Percentiles rank a stretch among this genome's conserved stretches.
These are phyloP conservation scores for Ormyrus nitidulus DNA, from an alignment of 2,888 invertebrate genomes.

Conservation along the genomic window DNA sequence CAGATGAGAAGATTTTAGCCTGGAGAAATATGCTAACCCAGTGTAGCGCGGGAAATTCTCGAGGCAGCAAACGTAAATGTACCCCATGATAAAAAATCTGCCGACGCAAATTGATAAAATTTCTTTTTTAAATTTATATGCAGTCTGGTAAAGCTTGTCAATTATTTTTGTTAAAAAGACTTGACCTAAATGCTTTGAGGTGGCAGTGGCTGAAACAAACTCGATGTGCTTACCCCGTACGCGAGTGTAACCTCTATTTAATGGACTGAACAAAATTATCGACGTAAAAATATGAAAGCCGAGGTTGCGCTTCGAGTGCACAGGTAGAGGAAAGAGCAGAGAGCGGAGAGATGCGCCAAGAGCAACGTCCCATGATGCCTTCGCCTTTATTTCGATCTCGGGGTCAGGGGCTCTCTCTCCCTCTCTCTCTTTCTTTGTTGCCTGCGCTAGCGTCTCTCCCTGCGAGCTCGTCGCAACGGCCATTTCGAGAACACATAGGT, in stretches of 20 bases:
- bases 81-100: too few relatives aligned
- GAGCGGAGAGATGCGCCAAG: conserved; percentile 32
- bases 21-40: neutral
- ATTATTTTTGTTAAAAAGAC: too few relatives aligned
- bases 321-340: neutral
- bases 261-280: too few relatives aligned
- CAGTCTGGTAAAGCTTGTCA: too few relatives aligned
- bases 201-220: too few relatives aligned
- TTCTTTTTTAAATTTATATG: too few relatives aligned
- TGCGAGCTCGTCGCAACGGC: conserved; percentile 31
- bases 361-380: conserved; percentile 41
- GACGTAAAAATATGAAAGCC: too few relatives aligned
- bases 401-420: conserved; percentile 46
- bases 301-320: neutral
- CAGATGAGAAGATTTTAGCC: neutral
- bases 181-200: too few relatives aligned
- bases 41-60: conserved; percentile 4
- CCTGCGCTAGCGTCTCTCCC: neutral
- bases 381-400: conserved; percentile 53
- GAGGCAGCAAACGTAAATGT: neutral
- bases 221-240: neutral
- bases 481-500: conserved; percentile 35
- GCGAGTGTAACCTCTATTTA: too few relatives aligned
- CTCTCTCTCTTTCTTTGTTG: conserved; percentile 8
- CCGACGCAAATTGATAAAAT: too few relatives aligned